A percentile compares a stretch with the other conserved stretches of the same genome.
These are phyloP conservation scores for Mylabris sibirica DNA, from an alignment of 2,888 invertebrate species.

Conservation along the genomic window DNA sequence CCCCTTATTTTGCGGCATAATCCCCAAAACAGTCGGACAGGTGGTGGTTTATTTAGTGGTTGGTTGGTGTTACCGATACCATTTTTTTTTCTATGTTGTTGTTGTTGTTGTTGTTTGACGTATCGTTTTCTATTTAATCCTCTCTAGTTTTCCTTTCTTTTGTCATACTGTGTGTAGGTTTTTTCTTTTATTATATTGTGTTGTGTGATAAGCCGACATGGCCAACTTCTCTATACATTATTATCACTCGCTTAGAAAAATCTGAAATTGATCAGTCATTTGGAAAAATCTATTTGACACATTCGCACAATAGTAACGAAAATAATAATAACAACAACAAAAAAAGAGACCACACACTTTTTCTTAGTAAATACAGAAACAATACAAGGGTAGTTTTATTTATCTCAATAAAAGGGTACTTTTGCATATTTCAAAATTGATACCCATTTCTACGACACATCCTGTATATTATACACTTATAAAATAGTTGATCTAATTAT, in stretches of 20 bases:
- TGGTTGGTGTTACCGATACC: slow-evolving; percentile 7
- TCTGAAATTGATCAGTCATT: slow-evolving; percentile 39
- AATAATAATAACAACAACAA: slow-evolving; percentile 27
- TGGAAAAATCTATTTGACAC: slow-evolving; percentile 53
- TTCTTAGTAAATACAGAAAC: background rate
- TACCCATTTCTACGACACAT: background rate
- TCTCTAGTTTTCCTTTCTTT: background rate
- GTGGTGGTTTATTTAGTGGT: background rate
- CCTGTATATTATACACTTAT: no score
- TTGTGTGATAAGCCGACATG: slow-evolving; percentile 10
- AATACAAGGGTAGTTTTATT: background rate
- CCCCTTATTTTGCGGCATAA: background rate
- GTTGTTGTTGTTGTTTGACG: slow-evolving; percentile 2
- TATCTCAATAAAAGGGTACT: background rate
- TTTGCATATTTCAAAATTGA: background rate
- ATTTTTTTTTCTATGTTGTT: background rate
- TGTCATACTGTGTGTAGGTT: background rate
- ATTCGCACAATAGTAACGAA: slow-evolving; percentile 42
- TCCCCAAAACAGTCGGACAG: slow-evolving; percentile 10
- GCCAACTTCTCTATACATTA: background rate
- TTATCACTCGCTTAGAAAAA: background rate
- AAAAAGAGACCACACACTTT: slow-evolving; percentile 34
- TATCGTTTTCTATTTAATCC: slow-evolving; percentile 11
- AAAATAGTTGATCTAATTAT: background rate
- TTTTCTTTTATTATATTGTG: background rate